A percentile compares a stretch with the other conserved stretches of the same genome.
Evolutionary conservation across 2,797 vertebrate genomes (phyloP).

Genomic region (Morus bassanus): DNA sequence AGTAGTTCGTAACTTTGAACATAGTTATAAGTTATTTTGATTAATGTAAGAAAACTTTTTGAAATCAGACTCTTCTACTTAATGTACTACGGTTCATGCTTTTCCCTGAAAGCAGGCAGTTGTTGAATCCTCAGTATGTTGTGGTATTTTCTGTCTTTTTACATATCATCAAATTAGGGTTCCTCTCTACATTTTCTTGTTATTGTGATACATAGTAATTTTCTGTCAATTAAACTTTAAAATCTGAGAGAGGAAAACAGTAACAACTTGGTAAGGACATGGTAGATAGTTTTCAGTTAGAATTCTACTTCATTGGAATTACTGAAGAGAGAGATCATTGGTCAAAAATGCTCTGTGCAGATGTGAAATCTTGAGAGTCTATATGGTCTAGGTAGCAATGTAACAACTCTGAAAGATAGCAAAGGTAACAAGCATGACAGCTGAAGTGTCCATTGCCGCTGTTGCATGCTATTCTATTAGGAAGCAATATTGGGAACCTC

Average conservation of each 20-base stretch:
- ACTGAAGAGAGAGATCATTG: neutral
- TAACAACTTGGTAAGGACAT: neutral
- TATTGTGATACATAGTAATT: neutral
- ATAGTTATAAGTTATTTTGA: conserved; percentile 40
- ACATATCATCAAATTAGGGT: neutral
- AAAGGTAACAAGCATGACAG: neutral
- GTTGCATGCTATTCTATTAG: neutral
- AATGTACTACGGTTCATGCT: neutral
- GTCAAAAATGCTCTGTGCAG: neutral
- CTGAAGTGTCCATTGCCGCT: neutral
- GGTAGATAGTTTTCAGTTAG: neutral
- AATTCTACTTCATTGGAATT: neutral
- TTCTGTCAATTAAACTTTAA: neutral
- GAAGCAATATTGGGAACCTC: neutral
- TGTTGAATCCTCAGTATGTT: neutral
- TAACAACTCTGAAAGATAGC: neutral
- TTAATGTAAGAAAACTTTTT: conserved; percentile 34
- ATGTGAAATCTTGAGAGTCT: neutral
- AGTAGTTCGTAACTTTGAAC: conserved; percentile 32
- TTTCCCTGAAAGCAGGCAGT: neutral
- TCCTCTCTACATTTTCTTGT: neutral
- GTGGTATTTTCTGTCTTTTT: neutral
- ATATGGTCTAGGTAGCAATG: neutral
- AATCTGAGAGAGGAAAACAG: neutral
- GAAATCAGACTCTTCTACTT: neutral